Conservation (phyloP, 2,888 invertebrate genomes). For the Thelaira solivaga region DNA sequence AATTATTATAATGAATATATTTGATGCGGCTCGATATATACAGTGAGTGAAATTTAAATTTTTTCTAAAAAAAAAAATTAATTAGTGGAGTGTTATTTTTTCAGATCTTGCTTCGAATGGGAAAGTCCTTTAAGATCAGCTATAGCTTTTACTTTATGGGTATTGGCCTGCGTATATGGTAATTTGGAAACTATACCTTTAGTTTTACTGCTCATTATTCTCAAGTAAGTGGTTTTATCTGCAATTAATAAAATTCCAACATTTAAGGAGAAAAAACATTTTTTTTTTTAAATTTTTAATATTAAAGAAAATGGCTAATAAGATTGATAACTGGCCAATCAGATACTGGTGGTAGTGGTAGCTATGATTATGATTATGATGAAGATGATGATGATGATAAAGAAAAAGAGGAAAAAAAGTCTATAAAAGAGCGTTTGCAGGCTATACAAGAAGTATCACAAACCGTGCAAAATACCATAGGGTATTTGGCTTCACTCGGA, state of each 20-base stretch:
- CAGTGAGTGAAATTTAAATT: constrained; percentile 81
- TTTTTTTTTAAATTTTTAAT: neutral
- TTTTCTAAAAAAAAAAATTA: neutral
- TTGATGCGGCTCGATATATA: constrained; percentile 92
- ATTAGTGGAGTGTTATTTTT: neutral
- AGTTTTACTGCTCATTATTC: constrained; percentile 87
- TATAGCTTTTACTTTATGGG: constrained; percentile 89
- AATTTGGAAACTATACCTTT: constrained; percentile 97
- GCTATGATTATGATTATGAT: constrained; percentile 82
- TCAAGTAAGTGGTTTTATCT: constrained; percentile 79
- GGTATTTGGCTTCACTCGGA: constrained; percentile 94
- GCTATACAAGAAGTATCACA: constrained; percentile 98
- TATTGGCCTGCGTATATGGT: constrained; percentile 94
- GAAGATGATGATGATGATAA: constrained; percentile 94
- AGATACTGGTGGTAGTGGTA: constrained; percentile 70
- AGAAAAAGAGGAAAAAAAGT: constrained; percentile 97
- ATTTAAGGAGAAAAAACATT: no score
- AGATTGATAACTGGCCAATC: constrained; percentile 74
- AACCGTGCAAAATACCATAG: constrained; percentile 96
- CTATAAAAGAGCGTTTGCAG: constrained; percentile 93
- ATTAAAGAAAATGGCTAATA: constrained; percentile 76
- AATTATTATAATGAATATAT: constrained; percentile 90
- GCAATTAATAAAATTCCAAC: neutral
- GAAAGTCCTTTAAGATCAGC: constrained; percentile 92
- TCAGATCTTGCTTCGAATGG: constrained; percentile 98